These are phyloP conservation scores for Mirounga angustirostris DNA, from an alignment of 2,113 vertebrate genomes.

Conservation along the genomic window DNA sequence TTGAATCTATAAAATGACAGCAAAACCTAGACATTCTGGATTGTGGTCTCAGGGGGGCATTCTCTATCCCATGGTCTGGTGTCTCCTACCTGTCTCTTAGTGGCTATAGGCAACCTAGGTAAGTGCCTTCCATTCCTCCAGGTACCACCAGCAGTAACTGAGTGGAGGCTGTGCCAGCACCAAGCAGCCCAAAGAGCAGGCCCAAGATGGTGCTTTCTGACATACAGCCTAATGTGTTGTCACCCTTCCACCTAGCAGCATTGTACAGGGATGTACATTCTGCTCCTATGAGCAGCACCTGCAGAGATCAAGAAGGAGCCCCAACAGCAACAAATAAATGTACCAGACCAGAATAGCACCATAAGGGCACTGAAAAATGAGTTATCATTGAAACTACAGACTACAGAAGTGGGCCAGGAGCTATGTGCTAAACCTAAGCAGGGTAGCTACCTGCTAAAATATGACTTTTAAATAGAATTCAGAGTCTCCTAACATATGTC, in stretches of 20 bases:
- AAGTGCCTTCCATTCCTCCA: not conserved
- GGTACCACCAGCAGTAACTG: not conserved
- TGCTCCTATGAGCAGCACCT: not conserved
- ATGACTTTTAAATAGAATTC: not conserved
- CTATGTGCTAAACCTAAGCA: conserved; percentile 7
- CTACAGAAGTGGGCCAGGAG: not conserved
- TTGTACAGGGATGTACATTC: not conserved
- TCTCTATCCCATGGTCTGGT: not conserved
- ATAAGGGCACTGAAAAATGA: not conserved
- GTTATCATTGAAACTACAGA: not conserved
- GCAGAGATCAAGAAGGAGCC: not conserved
- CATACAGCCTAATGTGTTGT: not conserved
- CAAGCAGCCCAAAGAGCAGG: not conserved
- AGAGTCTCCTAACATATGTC: not conserved
- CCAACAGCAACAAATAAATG: not conserved
- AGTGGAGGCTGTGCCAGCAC: too few relatives aligned
- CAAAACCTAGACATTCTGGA: not conserved
- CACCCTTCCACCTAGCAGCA: not conserved
- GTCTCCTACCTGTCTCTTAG: not conserved
- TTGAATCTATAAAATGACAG: conserved; percentile 19
- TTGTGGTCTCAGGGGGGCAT: not conserved
- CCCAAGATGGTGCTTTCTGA: not conserved
- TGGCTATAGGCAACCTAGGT: not conserved
- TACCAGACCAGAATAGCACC: not conserved
- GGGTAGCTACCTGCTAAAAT: not conserved